Evolutionary conservation across 2,888 invertebrate genomes (phyloP).

Genomic region (Spilarctia lutea): DNA sequence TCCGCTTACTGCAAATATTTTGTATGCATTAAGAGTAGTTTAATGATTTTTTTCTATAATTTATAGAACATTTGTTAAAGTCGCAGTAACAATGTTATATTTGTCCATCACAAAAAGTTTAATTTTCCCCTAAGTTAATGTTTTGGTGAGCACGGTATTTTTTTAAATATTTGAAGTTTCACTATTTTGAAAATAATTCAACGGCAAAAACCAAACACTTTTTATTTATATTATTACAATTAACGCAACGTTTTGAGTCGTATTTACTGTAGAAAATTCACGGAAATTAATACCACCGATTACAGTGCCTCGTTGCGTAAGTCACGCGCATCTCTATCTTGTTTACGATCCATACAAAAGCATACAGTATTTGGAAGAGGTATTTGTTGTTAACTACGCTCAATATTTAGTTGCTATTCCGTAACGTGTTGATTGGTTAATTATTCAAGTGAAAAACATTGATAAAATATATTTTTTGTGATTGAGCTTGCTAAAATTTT

Average conservation of each 20-base stretch:
- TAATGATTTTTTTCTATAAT: too few relatives aligned
- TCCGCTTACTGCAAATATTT: not conserved
- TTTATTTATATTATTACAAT: not conserved
- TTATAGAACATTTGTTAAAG: too few relatives aligned
- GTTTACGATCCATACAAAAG: slow-evolving; percentile 23
- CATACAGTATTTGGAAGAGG: slow-evolving; percentile 26
- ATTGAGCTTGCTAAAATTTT: too few relatives aligned
- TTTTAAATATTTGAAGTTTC: not conserved
- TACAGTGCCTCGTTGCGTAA: slow-evolving; percentile 65
- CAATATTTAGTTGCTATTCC: not conserved
- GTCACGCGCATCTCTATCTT: slow-evolving; percentile 64
- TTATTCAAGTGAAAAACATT: not conserved
- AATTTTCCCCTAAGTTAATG: too few relatives aligned
- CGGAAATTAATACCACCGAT: slow-evolving; percentile 71
- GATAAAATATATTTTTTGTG: too few relatives aligned
- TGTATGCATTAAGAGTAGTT: too few relatives aligned
- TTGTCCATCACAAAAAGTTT: too few relatives aligned
- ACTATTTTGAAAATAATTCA: not conserved
- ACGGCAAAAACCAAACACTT: not conserved
- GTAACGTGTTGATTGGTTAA: not conserved
- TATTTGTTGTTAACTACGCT: not conserved
- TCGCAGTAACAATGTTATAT: too few relatives aligned
- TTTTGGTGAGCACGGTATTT: not conserved
- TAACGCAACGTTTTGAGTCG: slow-evolving; percentile 30
- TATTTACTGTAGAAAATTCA: slow-evolving; percentile 56